A percentile compares a stretch with the other conserved stretches of the same genome.
These are phyloP conservation scores for Bilobella aurantiaca DNA, from an alignment of 1,140 invertebrate species.

Conservation along the genomic window DNA sequence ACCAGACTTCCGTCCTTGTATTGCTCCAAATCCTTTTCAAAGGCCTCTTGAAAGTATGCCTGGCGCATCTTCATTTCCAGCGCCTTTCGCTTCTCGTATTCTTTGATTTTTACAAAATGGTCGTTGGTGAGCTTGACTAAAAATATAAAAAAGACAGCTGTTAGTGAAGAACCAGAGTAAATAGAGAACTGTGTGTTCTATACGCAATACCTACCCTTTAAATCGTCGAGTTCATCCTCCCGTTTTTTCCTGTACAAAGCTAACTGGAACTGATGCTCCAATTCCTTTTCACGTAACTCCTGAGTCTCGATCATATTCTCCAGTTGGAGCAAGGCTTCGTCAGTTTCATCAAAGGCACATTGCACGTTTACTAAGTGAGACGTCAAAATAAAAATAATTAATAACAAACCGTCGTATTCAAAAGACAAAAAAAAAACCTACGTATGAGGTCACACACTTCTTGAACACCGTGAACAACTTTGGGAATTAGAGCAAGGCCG, in stretches of 20 bases:
- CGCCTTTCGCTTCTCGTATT: constrained; percentile 48
- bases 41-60: constrained; percentile 56
- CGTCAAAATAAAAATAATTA: not conserved
- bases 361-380: constrained; percentile 48
- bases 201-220: constrained; percentile 44
- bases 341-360: constrained; percentile 53
- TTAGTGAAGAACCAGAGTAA: not conserved
- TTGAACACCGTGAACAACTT: constrained; percentile 49
- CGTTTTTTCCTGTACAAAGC: constrained; percentile 54
- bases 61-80: constrained; percentile 51
- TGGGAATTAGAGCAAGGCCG: constrained; percentile 47
- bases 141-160: constrained; percentile 17
- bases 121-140: constrained; percentile 49
- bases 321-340: constrained; percentile 49
- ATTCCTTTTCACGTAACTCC: constrained; percentile 51
- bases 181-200: too few relatives aligned
- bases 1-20: constrained; percentile 43
- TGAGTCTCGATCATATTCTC: constrained; percentile 55
- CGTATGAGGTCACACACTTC: constrained; percentile 51
- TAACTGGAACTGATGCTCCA: constrained; percentile 53
- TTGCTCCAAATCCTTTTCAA: constrained; percentile 53
- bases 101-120: constrained; percentile 48
- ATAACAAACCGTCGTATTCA: too few relatives aligned
- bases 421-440: constrained; percentile 37
- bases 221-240: constrained; percentile 47